These are phyloP conservation scores for Tuberolachnus salignus DNA, from an alignment of 2,888 invertebrate species.

Conservation along the genomic window DNA sequence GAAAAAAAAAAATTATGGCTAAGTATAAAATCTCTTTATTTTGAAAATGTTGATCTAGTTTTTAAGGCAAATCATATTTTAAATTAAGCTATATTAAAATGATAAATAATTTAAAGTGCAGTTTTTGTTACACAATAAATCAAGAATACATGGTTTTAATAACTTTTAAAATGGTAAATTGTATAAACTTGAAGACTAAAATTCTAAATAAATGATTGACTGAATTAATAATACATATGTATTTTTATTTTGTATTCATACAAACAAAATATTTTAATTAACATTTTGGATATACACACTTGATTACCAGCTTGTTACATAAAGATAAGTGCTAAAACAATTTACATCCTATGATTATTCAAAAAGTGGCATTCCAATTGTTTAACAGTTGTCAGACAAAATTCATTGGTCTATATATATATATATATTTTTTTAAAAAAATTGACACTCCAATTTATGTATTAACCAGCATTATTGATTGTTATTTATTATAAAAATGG, in stretches of 20 bases:
- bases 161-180: neutral
- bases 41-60: neutral
- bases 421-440: neutral
- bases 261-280: slow-evolving; percentile 33
- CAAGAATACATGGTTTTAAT: neutral
- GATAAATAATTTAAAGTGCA: no score
- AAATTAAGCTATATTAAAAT: no score
- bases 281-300: slow-evolving; percentile 9
- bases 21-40: slow-evolving; percentile 1
- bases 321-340: slow-evolving; percentile 13
- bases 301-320: slow-evolving; percentile 27
- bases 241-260: slow-evolving; percentile 4
- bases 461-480: slow-evolving; percentile 16
- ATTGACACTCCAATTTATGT: neutral
- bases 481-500: neutral
- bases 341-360: neutral
- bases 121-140: neutral
- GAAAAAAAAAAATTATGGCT: slow-evolving; percentile 4
- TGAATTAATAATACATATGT: slow-evolving; percentile 11
- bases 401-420: neutral
- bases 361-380: slow-evolving; percentile 11
- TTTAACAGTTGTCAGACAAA: neutral
- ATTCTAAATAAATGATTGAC: neutral
- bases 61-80: no score
- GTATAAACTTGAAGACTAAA: slow-evolving; percentile 3